Evolutionary conservation across 2,113 vertebrate species (phyloP).

Genomic region (Enhydra lutris): DNA sequence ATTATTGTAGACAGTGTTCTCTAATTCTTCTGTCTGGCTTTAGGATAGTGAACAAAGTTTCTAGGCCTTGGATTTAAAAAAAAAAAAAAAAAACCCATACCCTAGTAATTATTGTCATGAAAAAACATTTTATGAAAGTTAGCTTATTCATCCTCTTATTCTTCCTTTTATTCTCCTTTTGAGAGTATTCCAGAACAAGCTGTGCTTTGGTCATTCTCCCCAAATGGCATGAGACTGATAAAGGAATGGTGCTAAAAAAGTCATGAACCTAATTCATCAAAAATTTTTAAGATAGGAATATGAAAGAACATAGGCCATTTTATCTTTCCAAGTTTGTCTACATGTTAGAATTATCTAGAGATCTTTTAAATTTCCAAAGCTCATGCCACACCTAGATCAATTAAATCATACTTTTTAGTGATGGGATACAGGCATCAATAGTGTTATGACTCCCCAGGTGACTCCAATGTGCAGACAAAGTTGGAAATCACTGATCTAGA

Average conservation of each 20-base stretch:
- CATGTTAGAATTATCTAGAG: not conserved
- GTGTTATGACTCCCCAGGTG: not conserved
- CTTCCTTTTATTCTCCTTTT: not conserved
- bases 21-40: not conserved
- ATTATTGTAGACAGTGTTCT: not conserved
- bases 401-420: not conserved
- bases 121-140: not conserved
- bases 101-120: not conserved
- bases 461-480: not conserved
- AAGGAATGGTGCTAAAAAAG: not conserved
- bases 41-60: not conserved
- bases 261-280: constrained; percentile 3
- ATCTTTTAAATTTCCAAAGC: not conserved
- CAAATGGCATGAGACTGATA: not conserved
- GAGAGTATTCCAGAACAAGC: constrained; percentile 25
- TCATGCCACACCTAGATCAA: not conserved
- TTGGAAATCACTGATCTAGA: not conserved
- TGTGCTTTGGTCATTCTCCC: not conserved
- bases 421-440: not conserved
- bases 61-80: not conserved
- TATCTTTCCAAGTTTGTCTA: not conserved
- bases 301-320: not conserved
- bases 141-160: not conserved
- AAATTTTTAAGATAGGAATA: not conserved
- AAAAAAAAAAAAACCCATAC: not conserved